These are phyloP conservation scores for Agrypnus murinus DNA, from an alignment of 2,888 invertebrate genomes.

Conservation along the genomic window DNA sequence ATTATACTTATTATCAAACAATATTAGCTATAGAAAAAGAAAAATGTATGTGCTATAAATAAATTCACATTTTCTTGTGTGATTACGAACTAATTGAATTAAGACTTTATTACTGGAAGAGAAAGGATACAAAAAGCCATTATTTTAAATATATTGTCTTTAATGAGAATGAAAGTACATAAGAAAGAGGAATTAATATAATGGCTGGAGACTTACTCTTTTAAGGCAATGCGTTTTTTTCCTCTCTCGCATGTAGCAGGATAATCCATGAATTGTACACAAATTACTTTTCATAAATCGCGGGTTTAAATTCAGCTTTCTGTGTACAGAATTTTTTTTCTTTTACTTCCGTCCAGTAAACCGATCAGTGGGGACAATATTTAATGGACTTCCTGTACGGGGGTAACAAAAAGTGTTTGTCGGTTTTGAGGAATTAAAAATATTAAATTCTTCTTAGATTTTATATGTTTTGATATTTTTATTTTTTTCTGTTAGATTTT, in stretches of 20 bases:
- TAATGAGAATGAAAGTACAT: slow-evolving; percentile 11
- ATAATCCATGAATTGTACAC: slow-evolving; percentile 9
- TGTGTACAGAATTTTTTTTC: background rate
- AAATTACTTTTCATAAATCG: slow-evolving; percentile 15
- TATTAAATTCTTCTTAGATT: no score
- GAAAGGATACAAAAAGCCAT: background rate
- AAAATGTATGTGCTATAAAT: no score
- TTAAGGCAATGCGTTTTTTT: slow-evolving; percentile 15
- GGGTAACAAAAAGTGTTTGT: no score
- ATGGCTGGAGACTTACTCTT: slow-evolving; percentile 10
- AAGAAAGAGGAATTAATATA: slow-evolving; percentile 15
- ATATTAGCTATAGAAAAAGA: no score
- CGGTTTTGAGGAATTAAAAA: no score
- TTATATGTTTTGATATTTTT: no score
- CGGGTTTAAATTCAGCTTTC: slow-evolving; percentile 1
- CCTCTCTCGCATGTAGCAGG: slow-evolving; percentile 10
- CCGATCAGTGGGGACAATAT: background rate
- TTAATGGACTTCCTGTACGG: background rate
- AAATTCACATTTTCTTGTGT: no score
- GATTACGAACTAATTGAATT: no score
- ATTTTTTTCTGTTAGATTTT: no score
- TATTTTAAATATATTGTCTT: slow-evolving; percentile 12
- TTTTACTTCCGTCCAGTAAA: background rate
- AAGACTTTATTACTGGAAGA: no score
- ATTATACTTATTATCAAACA: no score